Evolutionary conservation across 2,113 vertebrate genomes (phyloP), one percentile per base, ranked within the genome.

Genomic region (Coracopsis vasa): DNA sequence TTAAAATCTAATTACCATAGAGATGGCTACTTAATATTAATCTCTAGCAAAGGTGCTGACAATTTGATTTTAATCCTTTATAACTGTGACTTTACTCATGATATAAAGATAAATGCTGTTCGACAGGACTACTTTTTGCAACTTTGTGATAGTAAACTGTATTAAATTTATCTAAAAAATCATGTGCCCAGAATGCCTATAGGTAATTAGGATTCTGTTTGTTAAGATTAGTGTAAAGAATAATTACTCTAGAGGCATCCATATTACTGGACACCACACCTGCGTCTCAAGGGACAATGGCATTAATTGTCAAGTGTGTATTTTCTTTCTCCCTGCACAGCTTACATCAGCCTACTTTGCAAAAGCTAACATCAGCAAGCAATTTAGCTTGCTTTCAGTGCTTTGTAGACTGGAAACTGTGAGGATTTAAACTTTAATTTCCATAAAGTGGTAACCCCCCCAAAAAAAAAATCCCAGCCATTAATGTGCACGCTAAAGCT

Each of bases 211-310:
- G 92, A 98, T 95, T 79, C 78, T 98, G 97, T 98, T 99, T 95
- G 71, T 98, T 97, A 97, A 97, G 96, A 91, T 82, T 48, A 54
- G 88, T 96, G 64, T 92, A 95, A 97, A 98, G 97, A 98, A 96
- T 98, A 98, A 98, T 98, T 97, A 96, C 97, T 97, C 94, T 86
- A 91, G 98, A 95, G 97, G 94, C 94, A 96, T 98, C 94, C 95
- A 96, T 98, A 97, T 97, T 97, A 92, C 97, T 94, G 97, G 97
- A 98, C 98, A 98, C 93, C 98, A 98, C 97, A 97, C 97, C 98
- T 98, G 97, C 97, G 95, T 97, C 98, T 98, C 97, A 80, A 96
- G 96, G 98, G 97, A 96, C 84, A 96, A 92, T 94, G 92, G 80
- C 94, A 97, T 98, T 98, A 98, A 99, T 99, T 99, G 97, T 95